These are phyloP conservation scores for Oriolus oriolus DNA, from an alignment of 2,113 vertebrate genomes.

Conservation along the genomic window DNA sequence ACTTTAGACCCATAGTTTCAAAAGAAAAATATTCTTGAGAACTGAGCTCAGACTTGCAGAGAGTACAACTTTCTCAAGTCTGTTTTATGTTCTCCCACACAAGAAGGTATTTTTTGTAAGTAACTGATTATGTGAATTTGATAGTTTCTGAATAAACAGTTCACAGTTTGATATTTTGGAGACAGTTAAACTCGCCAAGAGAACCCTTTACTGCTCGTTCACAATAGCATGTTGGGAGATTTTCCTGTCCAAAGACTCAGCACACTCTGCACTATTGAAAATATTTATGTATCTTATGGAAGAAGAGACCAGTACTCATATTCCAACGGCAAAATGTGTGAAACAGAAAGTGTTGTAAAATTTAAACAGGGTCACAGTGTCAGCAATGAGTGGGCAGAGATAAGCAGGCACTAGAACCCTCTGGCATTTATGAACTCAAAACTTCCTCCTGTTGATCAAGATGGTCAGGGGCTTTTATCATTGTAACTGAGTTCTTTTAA, in stretches of 20 bases:
- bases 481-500: neutral
- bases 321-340: neutral
- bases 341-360: neutral
- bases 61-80: neutral
- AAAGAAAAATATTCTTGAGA: neutral
- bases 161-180: neutral
- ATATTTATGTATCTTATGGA: neutral
- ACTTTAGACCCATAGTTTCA: neutral
- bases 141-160: neutral
- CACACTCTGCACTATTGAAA: neutral
- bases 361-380: neutral
- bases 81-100: neutral
- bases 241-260: neutral
- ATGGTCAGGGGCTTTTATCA: neutral
- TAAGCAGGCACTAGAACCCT: neutral
- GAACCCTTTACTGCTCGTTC: neutral
- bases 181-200: neutral
- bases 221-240: neutral
- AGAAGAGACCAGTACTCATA: neutral
- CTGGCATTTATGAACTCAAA: neutral
- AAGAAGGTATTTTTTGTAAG: neutral
- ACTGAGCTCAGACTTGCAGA: neutral
- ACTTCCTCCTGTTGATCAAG: neutral
- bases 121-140: neutral
- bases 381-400: neutral